phyloP scores from a whole-genome alignment of 2,797 vertebrate genomes.

The Cirrhinus molitorella region DNA sequence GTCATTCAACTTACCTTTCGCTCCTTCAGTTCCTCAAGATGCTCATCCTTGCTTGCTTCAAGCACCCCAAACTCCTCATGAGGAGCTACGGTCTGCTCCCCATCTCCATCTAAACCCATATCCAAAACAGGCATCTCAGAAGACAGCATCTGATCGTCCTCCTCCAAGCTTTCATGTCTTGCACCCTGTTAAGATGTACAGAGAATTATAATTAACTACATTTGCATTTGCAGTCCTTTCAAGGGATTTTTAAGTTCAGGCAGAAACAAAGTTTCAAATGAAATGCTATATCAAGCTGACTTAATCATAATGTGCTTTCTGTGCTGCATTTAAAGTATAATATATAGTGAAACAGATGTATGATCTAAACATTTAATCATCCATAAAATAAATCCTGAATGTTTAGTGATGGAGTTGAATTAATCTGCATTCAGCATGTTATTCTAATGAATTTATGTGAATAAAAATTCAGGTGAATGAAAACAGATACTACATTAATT shows the following conservation, averaged over 20 bases:
- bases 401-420: not conserved
- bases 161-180: conserved; percentile 22
- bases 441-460: not conserved
- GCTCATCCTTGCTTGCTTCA: conserved; percentile 44
- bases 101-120: conserved; percentile 42
- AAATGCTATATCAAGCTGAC: too few relatives aligned
- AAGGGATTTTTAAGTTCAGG: too few relatives aligned
- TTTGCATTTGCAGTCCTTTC: too few relatives aligned
- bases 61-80: conserved; percentile 73
- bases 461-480: not conserved
- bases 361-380: not conserved
- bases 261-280: not conserved
- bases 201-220: conserved; percentile 6
- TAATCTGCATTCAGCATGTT: not conserved
- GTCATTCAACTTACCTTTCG: conserved; percentile 70
- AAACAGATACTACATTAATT: not conserved
- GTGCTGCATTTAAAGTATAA: not conserved
- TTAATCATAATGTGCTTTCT: not conserved
- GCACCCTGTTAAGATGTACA: conserved; percentile 26
- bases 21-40: conserved; percentile 68
- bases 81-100: conserved; percentile 47
- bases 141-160: conserved; percentile 20
- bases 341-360: not conserved
- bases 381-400: not conserved
- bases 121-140: conserved; percentile 58